Evolutionary conservation across 2,888 invertebrate species (phyloP).

Genomic region (Calameuta idolon): DNA sequence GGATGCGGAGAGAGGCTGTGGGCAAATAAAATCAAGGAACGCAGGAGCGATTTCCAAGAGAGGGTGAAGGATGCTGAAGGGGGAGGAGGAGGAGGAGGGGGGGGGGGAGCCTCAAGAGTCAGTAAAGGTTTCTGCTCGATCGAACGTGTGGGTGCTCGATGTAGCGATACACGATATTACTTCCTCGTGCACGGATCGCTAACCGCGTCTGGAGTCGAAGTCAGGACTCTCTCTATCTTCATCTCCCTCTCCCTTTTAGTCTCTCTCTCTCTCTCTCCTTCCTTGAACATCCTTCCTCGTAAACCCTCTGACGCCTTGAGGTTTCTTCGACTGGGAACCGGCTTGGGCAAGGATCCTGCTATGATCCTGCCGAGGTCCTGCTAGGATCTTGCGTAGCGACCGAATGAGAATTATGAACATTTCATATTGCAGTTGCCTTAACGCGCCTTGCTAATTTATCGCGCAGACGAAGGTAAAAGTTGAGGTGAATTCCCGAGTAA

Average conservation of each 20-base stretch:
- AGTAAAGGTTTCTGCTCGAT: constrained; percentile 59
- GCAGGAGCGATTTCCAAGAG: constrained; percentile 48
- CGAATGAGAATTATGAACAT: too few relatives aligned
- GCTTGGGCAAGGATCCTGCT: background rate
- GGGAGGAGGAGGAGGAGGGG: background rate
- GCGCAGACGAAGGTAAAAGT: too few relatives aligned
- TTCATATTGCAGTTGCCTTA: background rate
- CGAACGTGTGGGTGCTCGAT: constrained; percentile 53
- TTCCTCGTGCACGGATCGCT: constrained; percentile 32
- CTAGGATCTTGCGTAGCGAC: too few relatives aligned
- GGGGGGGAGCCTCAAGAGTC: constrained; percentile 24
- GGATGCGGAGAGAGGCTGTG: constrained; percentile 7
- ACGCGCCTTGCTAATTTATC: background rate
- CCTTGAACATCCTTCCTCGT: constrained; percentile 10
- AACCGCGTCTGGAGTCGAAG: constrained; percentile 19
- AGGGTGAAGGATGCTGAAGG: constrained; percentile 9
- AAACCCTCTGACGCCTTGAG: background rate
- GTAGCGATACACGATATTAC: constrained; percentile 56
- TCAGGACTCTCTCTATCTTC: constrained; percentile 18
- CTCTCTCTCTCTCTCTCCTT: background rate
- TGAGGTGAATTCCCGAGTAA: background rate
- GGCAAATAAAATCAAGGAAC: constrained; percentile 52
- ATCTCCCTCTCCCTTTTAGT: constrained; percentile 11
- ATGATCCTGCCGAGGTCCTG: too few relatives aligned
- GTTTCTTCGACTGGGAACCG: background rate